Conservation (phyloP, 2,888 invertebrate species). For the Imbricaverruca yamaguchii region DNA sequence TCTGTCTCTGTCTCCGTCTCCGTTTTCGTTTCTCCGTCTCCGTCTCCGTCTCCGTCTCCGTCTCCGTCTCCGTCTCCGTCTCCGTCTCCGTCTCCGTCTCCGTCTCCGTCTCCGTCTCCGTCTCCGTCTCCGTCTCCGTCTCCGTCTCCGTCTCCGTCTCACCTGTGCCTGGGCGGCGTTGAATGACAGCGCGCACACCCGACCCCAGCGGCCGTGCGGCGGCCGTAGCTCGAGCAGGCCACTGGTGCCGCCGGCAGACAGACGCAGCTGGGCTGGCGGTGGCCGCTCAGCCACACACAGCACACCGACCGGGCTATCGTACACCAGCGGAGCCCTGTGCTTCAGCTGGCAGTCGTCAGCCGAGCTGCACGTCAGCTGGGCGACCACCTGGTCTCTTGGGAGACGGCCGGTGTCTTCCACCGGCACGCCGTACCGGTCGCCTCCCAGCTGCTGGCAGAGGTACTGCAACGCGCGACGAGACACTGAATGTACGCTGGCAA, state of each 20-base stretch:
- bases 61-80: too few species aligned
- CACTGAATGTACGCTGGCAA: too few species aligned
- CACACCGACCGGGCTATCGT: background rate
- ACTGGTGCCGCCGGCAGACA: background rate
- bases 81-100: too few species aligned
- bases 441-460: background rate
- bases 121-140: too few species aligned
- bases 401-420: background rate
- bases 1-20: too few species aligned
- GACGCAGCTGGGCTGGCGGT: background rate
- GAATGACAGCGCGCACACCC: constrained; percentile 2
- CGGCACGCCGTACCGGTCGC: background rate
- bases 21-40: too few species aligned
- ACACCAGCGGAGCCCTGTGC: background rate
- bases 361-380: background rate
- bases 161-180: constrained; percentile 10
- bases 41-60: too few species aligned
- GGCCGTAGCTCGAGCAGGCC: constrained; percentile 20
- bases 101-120: too few species aligned
- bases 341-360: background rate
- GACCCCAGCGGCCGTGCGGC: constrained; percentile 3
- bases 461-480: background rate
- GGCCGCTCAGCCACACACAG: background rate
- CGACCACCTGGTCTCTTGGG: background rate
- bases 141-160: too few species aligned